Base-by-base conservation (phyloP, 2,113 vertebrate species). In the Podarcis raffonei region DNA sequence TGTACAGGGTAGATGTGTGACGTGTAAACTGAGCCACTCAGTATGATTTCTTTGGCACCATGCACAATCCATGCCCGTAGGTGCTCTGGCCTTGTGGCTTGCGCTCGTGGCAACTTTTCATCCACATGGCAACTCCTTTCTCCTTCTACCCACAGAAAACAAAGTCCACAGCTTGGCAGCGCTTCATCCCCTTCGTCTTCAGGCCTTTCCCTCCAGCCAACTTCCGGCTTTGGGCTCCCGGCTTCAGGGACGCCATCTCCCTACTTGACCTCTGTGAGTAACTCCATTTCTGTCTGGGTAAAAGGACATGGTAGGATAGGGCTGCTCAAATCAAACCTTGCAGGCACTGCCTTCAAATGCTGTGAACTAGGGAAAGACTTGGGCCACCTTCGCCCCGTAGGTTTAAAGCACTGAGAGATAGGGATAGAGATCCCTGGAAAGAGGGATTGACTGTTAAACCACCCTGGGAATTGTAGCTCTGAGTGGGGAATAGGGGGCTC, bases 251-350 rank as follows among this genome's bases (percentile, higher is more conserved):
- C 94, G 37, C 93, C 94, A 20, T 95, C 94, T 65, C 94, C 95
- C 15, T 97, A 96, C 88, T 92, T 96, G 89, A 95, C 94, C 81
- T 96, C 96, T 91, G 96, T 96, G 91, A 96, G 96, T 97, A 93
- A 72, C 20, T 12, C 57, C 35, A 3, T 18, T 48, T 74, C 75
- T 48, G 13, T 30, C 6, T 53, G 30, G 27, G 59, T 37, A 30
- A 35, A 42, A n/a, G 7, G 30, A 37, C 37, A 27, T 20, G 39
- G 7, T 37, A 30, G 72, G 68, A 83, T 18, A 15, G 62, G 48
- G 30, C 37, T 77, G n/a, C n/a, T 32, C 37, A 27, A 76, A 30
- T 48, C n/a, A 35, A 20, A 12, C 27, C 15, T 76, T 57, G n/a
- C 13, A 48, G 5, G 9, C 81, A 66, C 3, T 3, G 79, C n/a